Percentiles rank a stretch among this genome's conserved stretches.
Evolutionary conservation across 2,113 vertebrate genomes (phyloP).

Genomic region (Cromileptes altivelis): DNA sequence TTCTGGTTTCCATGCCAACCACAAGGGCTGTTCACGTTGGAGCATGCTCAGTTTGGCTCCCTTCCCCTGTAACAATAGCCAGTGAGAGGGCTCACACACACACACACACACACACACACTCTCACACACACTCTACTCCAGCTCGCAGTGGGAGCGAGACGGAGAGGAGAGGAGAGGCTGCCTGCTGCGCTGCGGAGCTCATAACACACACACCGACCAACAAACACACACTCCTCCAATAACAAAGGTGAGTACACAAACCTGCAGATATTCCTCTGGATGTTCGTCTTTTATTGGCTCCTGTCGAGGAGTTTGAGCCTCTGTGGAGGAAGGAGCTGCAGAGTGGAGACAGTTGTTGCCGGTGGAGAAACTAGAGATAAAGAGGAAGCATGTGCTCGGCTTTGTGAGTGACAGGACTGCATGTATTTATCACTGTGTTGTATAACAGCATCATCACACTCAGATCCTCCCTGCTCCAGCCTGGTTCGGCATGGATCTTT

Average conservation of each 20-base stretch:
- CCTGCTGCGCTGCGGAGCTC: conserved; percentile 60
- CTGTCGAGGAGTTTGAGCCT: conserved; percentile 9
- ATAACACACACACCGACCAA: conserved; percentile 13
- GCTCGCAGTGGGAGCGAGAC: conserved; percentile 72
- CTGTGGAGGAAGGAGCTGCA: conserved; percentile 9
- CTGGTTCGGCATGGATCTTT: neutral
- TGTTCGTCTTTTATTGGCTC: neutral
- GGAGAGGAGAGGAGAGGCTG: conserved; percentile 72
- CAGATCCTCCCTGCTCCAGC: neutral
- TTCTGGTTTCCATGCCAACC: conserved; percentile 78
- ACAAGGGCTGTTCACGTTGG: conserved; percentile 72
- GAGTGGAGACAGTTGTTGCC: conserved; percentile 46
- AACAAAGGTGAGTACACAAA: conserved; percentile 69
- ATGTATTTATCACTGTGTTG: neutral
- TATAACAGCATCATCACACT: neutral
- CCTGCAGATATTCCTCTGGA: neutral
- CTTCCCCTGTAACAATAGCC: conserved; percentile 77
- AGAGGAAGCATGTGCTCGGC: conserved; percentile 67
- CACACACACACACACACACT: conserved; percentile 27
- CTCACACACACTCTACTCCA: conserved; percentile 54
- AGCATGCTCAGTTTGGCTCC: conserved; percentile 81
- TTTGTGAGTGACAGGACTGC: conserved; percentile 51
- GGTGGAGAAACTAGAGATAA: conserved; percentile 28
- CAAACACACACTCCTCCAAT: conserved; percentile 17
- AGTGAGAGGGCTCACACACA: conserved; percentile 60